phyloP scores from a whole-genome alignment of 2,113 vertebrate genomes.

The Vicugna pacos region DNA sequence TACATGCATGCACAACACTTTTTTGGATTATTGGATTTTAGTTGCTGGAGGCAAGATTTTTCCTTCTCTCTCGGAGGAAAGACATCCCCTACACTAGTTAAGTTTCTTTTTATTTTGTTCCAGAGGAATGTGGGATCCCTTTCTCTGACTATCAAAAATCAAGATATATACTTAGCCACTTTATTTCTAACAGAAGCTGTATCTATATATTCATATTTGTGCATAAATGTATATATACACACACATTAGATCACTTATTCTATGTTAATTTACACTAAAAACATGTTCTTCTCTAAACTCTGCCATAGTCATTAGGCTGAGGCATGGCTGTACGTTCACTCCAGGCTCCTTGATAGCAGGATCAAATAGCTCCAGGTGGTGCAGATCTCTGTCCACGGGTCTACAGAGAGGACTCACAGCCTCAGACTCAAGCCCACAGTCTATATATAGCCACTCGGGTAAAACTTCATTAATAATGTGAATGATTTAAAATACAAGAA shows the following conservation, averaged over 20 bases:
- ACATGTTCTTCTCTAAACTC: neutral
- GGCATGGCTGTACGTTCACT: neutral
- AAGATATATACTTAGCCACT: neutral
- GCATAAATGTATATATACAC: neutral
- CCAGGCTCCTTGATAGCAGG: neutral
- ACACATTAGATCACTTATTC: neutral
- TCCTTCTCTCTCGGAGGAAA: neutral
- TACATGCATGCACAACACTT: constrained; percentile 40
- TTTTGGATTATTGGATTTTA: neutral
- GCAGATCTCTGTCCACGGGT: neutral
- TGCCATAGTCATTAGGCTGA: neutral
- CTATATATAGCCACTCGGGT: neutral
- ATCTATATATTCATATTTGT: neutral
- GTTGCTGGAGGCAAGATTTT: neutral
- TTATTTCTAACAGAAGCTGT: neutral
- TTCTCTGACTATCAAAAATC: neutral
- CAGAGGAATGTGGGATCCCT: neutral
- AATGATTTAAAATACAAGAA: neutral
- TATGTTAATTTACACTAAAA: neutral
- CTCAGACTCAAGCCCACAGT: neutral
- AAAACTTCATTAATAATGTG: neutral
- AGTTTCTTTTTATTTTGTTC: constrained; percentile 11
- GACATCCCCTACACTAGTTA: neutral
- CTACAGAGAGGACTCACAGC: neutral
- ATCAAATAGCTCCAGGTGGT: neutral